A percentile compares a stretch with the other conserved stretches of the same genome.
Evolutionary conservation across 2,113 vertebrate species (phyloP).

Genomic region (Anguilla rostrata): DNA sequence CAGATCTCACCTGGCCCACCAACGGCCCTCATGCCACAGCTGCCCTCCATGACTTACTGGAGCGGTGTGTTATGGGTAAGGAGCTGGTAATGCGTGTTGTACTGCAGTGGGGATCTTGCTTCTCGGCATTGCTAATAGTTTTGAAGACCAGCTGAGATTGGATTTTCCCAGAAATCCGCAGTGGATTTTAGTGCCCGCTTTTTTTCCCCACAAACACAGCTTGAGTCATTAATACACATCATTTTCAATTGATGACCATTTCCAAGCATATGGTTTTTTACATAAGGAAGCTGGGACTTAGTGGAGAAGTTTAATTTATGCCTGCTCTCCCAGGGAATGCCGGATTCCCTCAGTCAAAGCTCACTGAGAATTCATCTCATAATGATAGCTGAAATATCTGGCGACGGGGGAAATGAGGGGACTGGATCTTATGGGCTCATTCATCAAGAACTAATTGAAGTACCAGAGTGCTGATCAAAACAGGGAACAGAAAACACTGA

Average conservation of each 20-base stretch:
- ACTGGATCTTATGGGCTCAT: constrained; percentile 93
- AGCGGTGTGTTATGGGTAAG: neutral
- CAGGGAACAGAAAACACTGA: constrained; percentile 85
- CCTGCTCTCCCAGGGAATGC: constrained; percentile 29
- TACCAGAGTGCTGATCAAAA: constrained; percentile 93
- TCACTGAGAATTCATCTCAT: constrained; percentile 83
- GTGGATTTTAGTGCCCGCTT: constrained; percentile 14
- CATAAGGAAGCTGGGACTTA: neutral
- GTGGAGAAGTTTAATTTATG: neutral
- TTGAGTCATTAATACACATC: constrained; percentile 24
- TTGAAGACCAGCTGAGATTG: neutral
- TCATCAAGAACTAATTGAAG: constrained; percentile 99
- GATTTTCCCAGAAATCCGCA: neutral
- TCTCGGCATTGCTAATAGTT: neutral
- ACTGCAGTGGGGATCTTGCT: neutral
- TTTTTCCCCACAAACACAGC: constrained; percentile 16
- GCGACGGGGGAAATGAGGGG: constrained; percentile 91
- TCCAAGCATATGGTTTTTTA: constrained; percentile 13
- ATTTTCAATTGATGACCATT: constrained; percentile 13
- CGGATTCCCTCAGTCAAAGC: constrained; percentile 66
- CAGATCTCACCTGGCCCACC: neutral
- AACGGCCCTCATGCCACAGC: neutral
- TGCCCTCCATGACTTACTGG: neutral
- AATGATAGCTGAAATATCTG: constrained; percentile 87
- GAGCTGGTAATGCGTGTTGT: neutral